Evolutionary conservation across 2,888 invertebrate genomes (phyloP).

Genomic region (Plemyria rubiginata): DNA sequence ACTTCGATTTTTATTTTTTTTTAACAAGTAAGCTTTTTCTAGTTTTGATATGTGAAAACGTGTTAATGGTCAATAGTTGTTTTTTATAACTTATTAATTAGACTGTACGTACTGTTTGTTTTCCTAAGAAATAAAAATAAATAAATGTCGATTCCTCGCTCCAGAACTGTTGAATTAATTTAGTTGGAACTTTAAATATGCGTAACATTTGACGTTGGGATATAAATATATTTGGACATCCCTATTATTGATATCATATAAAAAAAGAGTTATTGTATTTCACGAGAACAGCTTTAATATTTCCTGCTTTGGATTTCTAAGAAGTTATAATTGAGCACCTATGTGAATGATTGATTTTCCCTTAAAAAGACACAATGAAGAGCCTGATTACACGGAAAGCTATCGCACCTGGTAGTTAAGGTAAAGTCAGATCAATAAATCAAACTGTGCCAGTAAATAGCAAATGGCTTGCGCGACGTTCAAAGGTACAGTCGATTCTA

Average conservation of each 20-base stretch:
- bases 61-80: no score
- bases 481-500: conserved; percentile 10
- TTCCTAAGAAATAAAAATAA: no score
- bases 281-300: not conserved
- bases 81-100: no score
- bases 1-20: no score
- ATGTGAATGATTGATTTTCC: conserved; percentile 2
- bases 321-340: not conserved
- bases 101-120: no score
- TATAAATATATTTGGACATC: no score
- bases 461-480: conserved; percentile 11
- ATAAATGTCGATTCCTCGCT: conserved; percentile 1
- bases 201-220: not conserved
- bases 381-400: conserved; percentile 20
- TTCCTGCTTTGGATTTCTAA: conserved; percentile 3
- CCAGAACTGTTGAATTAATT: conserved; percentile 5
- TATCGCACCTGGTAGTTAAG: conserved; percentile 16
- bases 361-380: conserved; percentile 8
- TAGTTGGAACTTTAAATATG: not conserved
- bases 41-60: no score
- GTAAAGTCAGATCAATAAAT: conserved; percentile 25
- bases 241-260: no score
- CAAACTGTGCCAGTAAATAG: conserved; percentile 17
- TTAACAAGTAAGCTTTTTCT: no score
- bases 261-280: conserved; percentile 1